A percentile compares a stretch with the other conserved stretches of the same genome.
phyloP scores from a whole-genome alignment of 2,113 vertebrate genomes.

The Cebidichthys violaceus region DNA sequence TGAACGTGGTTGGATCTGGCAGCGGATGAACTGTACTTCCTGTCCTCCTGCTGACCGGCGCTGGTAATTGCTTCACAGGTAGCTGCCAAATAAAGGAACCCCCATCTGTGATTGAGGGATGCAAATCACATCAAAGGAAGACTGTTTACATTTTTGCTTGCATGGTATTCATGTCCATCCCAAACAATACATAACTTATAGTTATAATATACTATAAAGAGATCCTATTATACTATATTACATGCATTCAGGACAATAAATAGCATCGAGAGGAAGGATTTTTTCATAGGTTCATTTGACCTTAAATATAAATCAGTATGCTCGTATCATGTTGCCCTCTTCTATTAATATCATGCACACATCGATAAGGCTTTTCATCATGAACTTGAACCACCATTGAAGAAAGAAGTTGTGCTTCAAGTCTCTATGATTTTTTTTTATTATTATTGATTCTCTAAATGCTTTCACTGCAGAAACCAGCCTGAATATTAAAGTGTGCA shows the following conservation, averaged over 20 bases:
- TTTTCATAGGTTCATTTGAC: neutral
- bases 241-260: neutral
- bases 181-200: neutral
- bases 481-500: neutral
- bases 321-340: neutral
- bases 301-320: neutral
- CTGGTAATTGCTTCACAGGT: conserved; percentile 60
- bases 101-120: conserved; percentile 38
- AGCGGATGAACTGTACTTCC: conserved; percentile 52
- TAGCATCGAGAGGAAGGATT: neutral
- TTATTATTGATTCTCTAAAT: no score
- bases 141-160: conserved; percentile 4
- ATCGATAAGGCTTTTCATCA: neutral
- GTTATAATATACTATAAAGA: no score
- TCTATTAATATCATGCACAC: neutral
- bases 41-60: conserved; percentile 32
- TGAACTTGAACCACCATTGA: neutral
- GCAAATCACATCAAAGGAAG: conserved; percentile 7
- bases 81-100: conserved; percentile 58
- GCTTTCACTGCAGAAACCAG: neutral
- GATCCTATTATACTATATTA: neutral
- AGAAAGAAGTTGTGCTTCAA: neutral
- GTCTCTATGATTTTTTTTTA: no score
- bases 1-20: conserved; percentile 50
- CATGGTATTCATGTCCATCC: neutral